Evolutionary conservation across 37 sponge, comb jelly and placozoan genomes (phyloP).

Genomic region (Geodia barretti): DNA sequence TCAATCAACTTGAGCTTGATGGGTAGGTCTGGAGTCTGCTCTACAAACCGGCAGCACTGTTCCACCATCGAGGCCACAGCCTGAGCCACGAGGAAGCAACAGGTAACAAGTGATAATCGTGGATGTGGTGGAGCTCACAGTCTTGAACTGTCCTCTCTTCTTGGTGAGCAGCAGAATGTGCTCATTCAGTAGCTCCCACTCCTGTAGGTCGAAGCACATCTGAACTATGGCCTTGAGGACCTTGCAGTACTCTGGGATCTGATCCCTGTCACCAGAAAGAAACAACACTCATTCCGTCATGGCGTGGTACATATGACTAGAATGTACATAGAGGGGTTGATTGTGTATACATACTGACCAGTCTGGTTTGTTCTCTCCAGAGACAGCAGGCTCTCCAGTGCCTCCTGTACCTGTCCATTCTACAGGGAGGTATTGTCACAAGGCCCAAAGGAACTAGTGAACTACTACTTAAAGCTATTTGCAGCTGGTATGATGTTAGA

Average conservation of each 20-base stretch:
- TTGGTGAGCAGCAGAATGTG: conserved; percentile 87
- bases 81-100: conserved; percentile 5
- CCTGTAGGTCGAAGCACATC: conserved; percentile 81
- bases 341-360: conserved; percentile 77
- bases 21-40: conserved; percentile 80
- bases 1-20: conserved; percentile 90
- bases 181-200: conserved; percentile 93
- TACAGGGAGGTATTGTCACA: conserved; percentile 46
- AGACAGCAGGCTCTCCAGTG: conserved; percentile 84
- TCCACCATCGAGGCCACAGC: conserved; percentile 95
- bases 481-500: not conserved
- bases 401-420: conserved; percentile 84
- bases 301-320: not conserved
- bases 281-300: not conserved
- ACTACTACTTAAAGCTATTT: not conserved
- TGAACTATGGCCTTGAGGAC: conserved; percentile 88
- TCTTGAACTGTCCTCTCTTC: conserved; percentile 87
- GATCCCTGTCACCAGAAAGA: conserved; percentile 53
- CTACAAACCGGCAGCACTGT: conserved; percentile 85
- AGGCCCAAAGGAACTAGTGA: not conserved
- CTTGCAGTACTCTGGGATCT: conserved; percentile 80
- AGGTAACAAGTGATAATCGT: not conserved
- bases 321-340: not conserved
- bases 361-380: conserved; percentile 92
- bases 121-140: conserved; percentile 39